Conservation (phyloP, 2,113 vertebrate species). For the Callospermophilus lateralis region DNA sequence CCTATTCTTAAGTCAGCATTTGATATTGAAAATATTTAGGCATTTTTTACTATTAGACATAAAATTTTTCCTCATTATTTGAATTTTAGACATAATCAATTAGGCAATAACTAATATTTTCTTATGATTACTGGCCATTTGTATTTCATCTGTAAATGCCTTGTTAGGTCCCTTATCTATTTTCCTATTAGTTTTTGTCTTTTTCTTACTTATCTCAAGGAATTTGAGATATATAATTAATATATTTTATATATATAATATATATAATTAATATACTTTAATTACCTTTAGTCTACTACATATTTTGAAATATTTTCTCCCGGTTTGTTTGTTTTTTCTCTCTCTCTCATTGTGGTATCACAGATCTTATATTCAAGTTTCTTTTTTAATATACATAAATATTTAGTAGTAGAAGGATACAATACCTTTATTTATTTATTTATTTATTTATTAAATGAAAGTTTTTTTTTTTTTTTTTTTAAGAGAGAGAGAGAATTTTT, state of each 20-base stretch:
- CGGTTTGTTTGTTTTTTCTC: not conserved
- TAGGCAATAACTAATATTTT: not conserved
- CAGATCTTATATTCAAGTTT: conserved; percentile 24
- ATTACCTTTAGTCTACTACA: not conserved
- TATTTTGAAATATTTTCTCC: conserved; percentile 47
- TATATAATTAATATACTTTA: not conserved
- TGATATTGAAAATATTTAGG: conserved; percentile 24
- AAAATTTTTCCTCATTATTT: conserved; percentile 24
- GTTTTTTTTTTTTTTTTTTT: no score
- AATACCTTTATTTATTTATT: no score
- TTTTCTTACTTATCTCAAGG: conserved; percentile 16
- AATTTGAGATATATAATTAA: not conserved
- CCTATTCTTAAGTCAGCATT: conserved; percentile 44
- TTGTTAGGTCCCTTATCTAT: not conserved
- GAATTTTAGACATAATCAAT: conserved; percentile 14
- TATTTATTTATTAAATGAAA: no score
- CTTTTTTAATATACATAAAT: not conserved
- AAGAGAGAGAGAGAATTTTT: no score
- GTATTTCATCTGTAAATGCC: not conserved
- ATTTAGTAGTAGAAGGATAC: no score
- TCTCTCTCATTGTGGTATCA: not conserved
- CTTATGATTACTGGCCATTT: not conserved
- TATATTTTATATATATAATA: no score
- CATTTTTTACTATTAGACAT: not conserved
- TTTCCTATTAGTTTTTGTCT: not conserved